Conservation (phyloP, 37 sponge, comb jelly and placozoan genomes). For the Beroe ovata region DNA sequence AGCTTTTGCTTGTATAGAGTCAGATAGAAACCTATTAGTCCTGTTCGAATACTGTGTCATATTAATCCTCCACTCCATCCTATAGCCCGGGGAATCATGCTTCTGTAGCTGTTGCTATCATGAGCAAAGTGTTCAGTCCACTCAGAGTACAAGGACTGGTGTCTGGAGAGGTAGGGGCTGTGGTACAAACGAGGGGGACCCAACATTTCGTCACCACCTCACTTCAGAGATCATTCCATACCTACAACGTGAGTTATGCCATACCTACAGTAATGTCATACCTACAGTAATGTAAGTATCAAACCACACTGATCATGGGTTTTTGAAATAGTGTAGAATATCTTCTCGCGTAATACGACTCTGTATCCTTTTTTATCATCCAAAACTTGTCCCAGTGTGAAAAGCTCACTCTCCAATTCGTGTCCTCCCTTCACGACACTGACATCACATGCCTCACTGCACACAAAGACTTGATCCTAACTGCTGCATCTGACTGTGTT, state of each 20-base stretch:
- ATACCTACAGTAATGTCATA: not conserved
- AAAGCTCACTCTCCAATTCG: not conserved
- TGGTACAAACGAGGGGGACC: constrained; percentile 53
- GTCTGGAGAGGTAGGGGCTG: constrained; percentile 68
- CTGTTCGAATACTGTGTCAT: too few relatives aligned
- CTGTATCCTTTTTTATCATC: not conserved
- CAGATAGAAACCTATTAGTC: too few relatives aligned
- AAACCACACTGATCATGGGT: not conserved
- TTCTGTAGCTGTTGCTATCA: too few relatives aligned
- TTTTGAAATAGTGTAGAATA: not conserved
- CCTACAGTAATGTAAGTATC: not conserved
- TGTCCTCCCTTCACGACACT: not conserved
- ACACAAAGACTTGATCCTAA: constrained; percentile 25
- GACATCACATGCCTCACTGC: not conserved
- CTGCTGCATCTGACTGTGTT: not conserved
- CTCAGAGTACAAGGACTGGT: constrained; percentile 84
- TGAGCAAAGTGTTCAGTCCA: constrained; percentile 79
- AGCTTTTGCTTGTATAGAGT: too few relatives aligned
- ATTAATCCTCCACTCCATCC: too few relatives aligned
- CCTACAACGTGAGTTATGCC: constrained; percentile 66
- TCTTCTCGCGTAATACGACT: not conserved
- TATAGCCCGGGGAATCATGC: too few relatives aligned
- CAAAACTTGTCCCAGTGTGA: constrained; percentile 1
- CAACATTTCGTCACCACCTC: constrained; percentile 67
- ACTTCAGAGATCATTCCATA: constrained; percentile 64